Conservation (phyloP, 2,888 invertebrate species). For the Macaria notata region DNA sequence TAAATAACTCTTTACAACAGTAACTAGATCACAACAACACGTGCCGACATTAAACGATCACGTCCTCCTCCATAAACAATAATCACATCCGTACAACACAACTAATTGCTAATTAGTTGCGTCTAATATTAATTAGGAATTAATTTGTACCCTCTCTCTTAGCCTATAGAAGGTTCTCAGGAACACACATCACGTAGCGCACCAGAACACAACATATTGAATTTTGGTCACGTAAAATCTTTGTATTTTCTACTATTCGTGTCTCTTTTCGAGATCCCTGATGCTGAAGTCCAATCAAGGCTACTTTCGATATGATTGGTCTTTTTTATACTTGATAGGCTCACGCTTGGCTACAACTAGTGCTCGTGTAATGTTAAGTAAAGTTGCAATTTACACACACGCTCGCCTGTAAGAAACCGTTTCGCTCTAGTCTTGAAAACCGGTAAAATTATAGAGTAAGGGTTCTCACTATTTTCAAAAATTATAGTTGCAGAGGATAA, state of each 20-base stretch:
- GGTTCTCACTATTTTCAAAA: no score
- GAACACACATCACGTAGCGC: slow-evolving; percentile 53
- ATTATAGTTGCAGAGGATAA: no score
- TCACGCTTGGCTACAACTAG: no score
- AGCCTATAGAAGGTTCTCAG: slow-evolving; percentile 32
- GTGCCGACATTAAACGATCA: background rate
- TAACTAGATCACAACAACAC: no score
- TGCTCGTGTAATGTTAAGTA: no score
- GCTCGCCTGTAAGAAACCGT: no score
- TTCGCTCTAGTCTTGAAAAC: no score
- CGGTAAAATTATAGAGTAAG: no score
- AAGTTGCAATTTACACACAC: no score
- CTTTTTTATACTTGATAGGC: no score
- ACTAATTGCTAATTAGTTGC: background rate
- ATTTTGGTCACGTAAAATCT: slow-evolving; percentile 74
- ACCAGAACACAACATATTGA: slow-evolving; percentile 57
- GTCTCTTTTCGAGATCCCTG: slow-evolving; percentile 49
- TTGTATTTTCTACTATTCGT: slow-evolving; percentile 61
- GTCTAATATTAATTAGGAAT: no score
- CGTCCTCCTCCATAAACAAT: background rate
- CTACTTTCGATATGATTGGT: background rate
- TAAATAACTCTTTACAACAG: no score
- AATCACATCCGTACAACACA: background rate
- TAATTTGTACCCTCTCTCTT: slow-evolving; percentile 3
- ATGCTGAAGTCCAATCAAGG: background rate